Base-by-base conservation (phyloP, 2,888 invertebrate genomes). In the Sinopyrophorus schimmeli region DNA sequence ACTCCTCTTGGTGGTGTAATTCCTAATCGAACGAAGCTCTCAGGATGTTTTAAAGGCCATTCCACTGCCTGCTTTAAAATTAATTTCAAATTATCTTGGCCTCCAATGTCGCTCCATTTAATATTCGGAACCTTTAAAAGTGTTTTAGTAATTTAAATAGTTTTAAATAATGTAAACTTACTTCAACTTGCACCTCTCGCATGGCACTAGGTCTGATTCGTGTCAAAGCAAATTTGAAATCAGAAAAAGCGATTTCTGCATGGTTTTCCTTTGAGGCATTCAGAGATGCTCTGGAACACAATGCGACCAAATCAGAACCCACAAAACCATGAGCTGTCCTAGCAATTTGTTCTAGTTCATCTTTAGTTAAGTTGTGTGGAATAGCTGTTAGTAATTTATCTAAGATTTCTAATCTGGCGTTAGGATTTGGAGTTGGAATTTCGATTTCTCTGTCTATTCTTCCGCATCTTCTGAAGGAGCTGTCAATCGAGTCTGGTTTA, bases 41-140 rank as follows among this genome's bases (percentile, higher is more conserved):
- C 89, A 0, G 91, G 84, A 71, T 96, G 84, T 62, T 85, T 86
- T 14, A 96, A 68, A 0, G 98, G 96, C 95, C 95, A 95, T 68
- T 96, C 94, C 0, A 98, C 89, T 1, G 92, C 88, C 74, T 95
- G 91, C 56, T 83, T 82, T 14, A 98, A 74, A 63, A 92, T 88
- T 26, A 89, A 69, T 72, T 97, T 97, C 27, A 98, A 74, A 18
- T 87, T 82, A 16, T 83, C 80, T 69, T 92, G 92, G 0, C 98
- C 98, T 0, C 96, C 97, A 57, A 99, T 93, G 63, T 98, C 97
- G 1, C 81, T 73, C 97, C 97, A 99, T 57, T 81, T 80, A 0
- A 94, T 90, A 73, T 92, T 86, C 1, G 94, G 91, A 5, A 68
- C 61, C 68, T 70, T 20, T n/a, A 24, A 49, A 31, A 48, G 14